Conservation (phyloP, 2,797 vertebrate genomes). For the Megaceryle alcyon region DNA sequence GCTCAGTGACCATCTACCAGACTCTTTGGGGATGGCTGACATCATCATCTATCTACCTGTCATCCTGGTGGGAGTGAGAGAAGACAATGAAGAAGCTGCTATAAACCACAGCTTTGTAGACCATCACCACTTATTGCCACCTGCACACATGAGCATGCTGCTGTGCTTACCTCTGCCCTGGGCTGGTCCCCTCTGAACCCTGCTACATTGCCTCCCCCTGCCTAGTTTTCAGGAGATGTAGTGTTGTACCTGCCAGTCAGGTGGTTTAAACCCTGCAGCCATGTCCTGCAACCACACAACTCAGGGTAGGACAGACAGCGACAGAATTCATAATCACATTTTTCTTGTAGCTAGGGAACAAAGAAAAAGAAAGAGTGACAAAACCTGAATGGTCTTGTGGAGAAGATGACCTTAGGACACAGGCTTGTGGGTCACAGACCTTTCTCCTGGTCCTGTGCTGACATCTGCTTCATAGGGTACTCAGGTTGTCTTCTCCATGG, state of each 20-base stretch:
- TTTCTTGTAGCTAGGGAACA: not conserved
- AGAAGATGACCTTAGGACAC: not conserved
- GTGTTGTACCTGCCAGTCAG: not conserved
- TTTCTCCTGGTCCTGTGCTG: not conserved
- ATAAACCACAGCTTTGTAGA: not conserved
- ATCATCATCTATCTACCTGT: not conserved
- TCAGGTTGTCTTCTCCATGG: not conserved
- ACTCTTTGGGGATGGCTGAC: not conserved
- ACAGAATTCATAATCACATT: not conserved
- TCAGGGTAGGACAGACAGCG: not conserved
- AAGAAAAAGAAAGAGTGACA: not conserved
- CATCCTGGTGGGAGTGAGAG: not conserved
- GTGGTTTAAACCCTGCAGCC: not conserved
- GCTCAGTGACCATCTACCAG: not conserved
- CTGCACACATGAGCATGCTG: rapidly evolving
- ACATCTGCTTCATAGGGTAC: not conserved
- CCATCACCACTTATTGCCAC: not conserved
- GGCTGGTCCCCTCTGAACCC: not conserved
- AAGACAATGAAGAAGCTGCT: not conserved
- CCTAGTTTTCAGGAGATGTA: not conserved
- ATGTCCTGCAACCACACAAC: not conserved
- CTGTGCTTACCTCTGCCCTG: not conserved
- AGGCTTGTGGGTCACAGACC: not conserved
- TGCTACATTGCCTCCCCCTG: rapidly evolving
- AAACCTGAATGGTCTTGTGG: not conserved